Base-by-base conservation (phyloP, 2,888 invertebrate genomes). In the Leptopilina drosophilae region DNA sequence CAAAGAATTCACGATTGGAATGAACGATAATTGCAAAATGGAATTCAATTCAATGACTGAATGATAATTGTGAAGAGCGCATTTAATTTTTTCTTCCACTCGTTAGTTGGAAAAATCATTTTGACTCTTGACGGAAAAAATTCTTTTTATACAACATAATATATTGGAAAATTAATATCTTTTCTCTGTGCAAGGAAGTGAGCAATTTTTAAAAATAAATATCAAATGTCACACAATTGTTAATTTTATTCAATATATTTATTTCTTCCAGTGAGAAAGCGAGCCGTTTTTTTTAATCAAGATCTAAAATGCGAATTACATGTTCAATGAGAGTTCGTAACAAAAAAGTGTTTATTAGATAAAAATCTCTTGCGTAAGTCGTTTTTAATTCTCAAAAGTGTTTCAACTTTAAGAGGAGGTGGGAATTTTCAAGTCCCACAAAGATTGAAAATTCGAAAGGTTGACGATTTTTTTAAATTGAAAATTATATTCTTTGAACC, bases 11-110 rank as follows among this genome's bases (percentile, higher is more conserved):
- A 67, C 20, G 49, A 67, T 49, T 49, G 49, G 12, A 69, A 69
- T 69, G 11, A 69, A 53, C 53, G 26, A 69, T 26, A 69, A 49
- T 53, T 33, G 33, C 69, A 69, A 69, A 53, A 69, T 69, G 69
- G 33, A 53, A 69, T 15, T 46, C 26, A 69, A 69, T 69, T 53
- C 69, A 69, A 14, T 73, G 12, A 56, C 9, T 14, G 73, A 56
- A 73, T 73, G 20, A 67, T 67, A 67, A 67, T 20, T 46, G 46
- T 42, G 42, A 42, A 42, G 42, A 42, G 42, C 4, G 12, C 69
- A 69, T 20, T 69, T 14, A 14, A 49, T 49, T 14, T 46, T 12
- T 42, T 42, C 8, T 42, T 8, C 1, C 42, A 42, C 8, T 42
- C 6, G 7, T 8, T 42, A 5, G 42, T 20, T 5, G 5, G 5